Base-by-base conservation (phyloP, 2,888 invertebrate genomes). In the Protophormia terraenovae region DNA sequence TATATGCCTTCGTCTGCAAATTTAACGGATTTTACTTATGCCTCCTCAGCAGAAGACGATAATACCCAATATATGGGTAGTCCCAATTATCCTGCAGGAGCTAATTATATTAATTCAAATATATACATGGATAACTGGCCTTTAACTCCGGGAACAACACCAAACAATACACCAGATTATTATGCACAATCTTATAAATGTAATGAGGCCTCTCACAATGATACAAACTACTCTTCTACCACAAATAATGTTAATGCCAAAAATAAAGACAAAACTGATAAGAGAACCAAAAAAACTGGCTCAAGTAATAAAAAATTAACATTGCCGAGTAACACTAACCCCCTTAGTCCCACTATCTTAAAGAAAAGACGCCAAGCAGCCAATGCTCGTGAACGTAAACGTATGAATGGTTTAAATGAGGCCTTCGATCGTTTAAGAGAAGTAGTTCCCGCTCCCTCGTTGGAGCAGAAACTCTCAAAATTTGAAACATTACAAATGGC, bases 401-500 rank as follows among this genome's bases (percentile, higher is more conserved):
- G 96, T 50, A 96, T 96, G 96, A 95, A 95, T 90, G 95, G 95
- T n/a, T 91, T 96, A 41, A 96, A 96, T 91, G 95, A 95, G 86
- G 96, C 96, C 0, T 96, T 96, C 89, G 96, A 96, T 92, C 90
- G 95, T 73, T 92, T 96, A 6, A 93, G 96, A 24, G 95, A 95
- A 89, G 96, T 96, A 19, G 95, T 96, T 24, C 96, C 96, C 0
- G 95, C 95, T 5, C 93, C 96, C 10, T 95, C 95, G 3, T 94
- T 95, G 72, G 95, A 96, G 89, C 95, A 95, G 89, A 95, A 96
- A 91, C 92, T 96, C 45, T 96, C 96, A 87, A 96, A 96, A 92
- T 96, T 95, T 90, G 96, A 96, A 90, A 96, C 96, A 0, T 92
- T 96, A 32, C 96, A 96, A 93, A 96, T 96, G 96, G 96, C 96